These are phyloP conservation scores for Drosophila hydei DNA, from an alignment of 1,140 invertebrate genomes.

Conservation along the genomic window DNA sequence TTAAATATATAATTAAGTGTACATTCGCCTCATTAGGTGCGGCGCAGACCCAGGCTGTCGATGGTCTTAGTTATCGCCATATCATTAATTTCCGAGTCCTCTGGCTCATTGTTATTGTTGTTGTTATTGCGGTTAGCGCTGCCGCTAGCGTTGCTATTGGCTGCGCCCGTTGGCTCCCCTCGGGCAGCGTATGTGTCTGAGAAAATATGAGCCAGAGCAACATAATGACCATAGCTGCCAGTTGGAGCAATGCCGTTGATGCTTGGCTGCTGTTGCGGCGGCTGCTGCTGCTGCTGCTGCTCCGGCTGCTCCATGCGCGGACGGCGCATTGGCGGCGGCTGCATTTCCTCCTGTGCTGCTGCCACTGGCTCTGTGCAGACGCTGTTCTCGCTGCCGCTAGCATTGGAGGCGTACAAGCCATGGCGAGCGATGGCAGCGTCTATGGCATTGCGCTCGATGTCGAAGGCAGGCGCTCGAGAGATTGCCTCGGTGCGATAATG, in stretches of 20 bases:
- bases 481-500: conserved; percentile 44
- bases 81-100: conserved; percentile 27
- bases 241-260: no score
- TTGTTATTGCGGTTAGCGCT: background rate
- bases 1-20: conserved; percentile 3
- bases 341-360: conserved; percentile 8
- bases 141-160: background rate
- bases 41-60: conserved; percentile 39
- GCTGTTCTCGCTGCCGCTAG: background rate
- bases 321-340: conserved; percentile 39
- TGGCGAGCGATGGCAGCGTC: conserved; percentile 45
- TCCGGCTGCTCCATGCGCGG: conserved; percentile 30
- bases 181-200: conserved; percentile 12
- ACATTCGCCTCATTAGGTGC: conserved; percentile 27
- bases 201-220: conserved; percentile 37
- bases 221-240: conserved; percentile 24
- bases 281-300: background rate
- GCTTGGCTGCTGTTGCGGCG: background rate
- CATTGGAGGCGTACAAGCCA: conserved; percentile 29
- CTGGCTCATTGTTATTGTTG: conserved; percentile 22
- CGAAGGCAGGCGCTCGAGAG: conserved; percentile 23
- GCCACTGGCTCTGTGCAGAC: background rate
- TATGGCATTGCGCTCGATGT: conserved; percentile 48
- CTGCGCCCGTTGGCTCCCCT: background rate
- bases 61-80: conserved; percentile 40